Conservation (phyloP, 2,888 invertebrate genomes). For the Philereme transversata region DNA sequence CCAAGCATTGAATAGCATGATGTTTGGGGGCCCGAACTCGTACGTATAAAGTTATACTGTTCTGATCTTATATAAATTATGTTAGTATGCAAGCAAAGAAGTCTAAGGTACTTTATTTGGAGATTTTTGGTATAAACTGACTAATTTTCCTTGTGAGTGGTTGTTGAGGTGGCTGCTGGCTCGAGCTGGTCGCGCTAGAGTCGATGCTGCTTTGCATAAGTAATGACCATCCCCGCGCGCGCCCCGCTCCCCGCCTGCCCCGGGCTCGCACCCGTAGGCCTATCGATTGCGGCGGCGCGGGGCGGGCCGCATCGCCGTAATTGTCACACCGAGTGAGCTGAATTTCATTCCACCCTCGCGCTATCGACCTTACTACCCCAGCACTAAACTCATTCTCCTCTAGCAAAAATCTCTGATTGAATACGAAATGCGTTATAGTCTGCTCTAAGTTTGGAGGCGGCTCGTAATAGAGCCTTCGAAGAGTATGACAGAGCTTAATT, state of each 20-base stretch:
- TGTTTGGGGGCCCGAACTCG: conserved; percentile 18
- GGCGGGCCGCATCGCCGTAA: conserved; percentile 82
- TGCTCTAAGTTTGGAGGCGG: conserved; percentile 79
- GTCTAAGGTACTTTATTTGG: neutral
- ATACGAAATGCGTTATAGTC: conserved; percentile 79
- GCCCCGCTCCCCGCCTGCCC: conserved; percentile 60
- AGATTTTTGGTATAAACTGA: neutral
- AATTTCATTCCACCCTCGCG: conserved; percentile 67
- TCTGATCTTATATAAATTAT: conserved; percentile 14
- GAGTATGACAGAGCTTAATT: conserved; percentile 83
- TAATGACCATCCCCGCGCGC: conserved; percentile 59
- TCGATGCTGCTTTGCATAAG: conserved; percentile 80
- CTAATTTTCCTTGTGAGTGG: conserved; percentile 1
- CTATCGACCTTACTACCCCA: conserved; percentile 73
- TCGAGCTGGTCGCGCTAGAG: conserved; percentile 48
- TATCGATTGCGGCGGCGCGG: conserved; percentile 88
- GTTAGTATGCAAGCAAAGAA: conserved; percentile 4
- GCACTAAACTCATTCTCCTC: conserved; percentile 64
- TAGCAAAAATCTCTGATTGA: conserved; percentile 62
- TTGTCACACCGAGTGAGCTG: conserved; percentile 81
- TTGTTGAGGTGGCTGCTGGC: conserved; percentile 22
- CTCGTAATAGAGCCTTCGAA: conserved; percentile 83
- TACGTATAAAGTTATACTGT: conserved; percentile 23
- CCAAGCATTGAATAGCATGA: conserved; percentile 45
- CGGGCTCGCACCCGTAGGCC: conserved; percentile 86